phyloP scores from a whole-genome alignment of 2,113 vertebrate species.

The Ictidomys tridecemlineatus region DNA sequence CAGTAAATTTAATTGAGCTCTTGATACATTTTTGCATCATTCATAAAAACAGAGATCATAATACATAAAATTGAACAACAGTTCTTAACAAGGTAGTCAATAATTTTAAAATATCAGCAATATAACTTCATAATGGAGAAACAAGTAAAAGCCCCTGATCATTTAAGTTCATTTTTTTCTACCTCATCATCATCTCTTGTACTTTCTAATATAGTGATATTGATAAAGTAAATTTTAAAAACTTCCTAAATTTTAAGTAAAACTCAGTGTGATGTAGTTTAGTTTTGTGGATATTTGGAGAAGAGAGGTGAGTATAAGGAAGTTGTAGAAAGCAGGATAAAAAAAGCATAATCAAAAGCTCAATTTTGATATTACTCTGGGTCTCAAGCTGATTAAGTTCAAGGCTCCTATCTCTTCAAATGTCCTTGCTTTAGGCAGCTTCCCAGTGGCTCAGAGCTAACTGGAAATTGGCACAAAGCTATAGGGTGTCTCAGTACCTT shows the following conservation, averaged over 20 bases:
- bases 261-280: neutral
- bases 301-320: neutral
- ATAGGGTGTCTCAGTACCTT: neutral
- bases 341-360: constrained; percentile 1
- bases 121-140: constrained; percentile 27
- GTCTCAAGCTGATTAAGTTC: neutral
- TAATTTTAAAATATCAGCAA: constrained; percentile 23
- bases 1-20: constrained; percentile 41
- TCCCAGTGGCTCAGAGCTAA: neutral
- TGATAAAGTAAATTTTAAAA: constrained; percentile 39
- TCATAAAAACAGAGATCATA: constrained; percentile 55
- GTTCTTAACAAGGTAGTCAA: neutral
- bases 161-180: constrained; percentile 5
- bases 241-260: neutral
- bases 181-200: neutral
- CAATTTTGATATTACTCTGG: neutral
- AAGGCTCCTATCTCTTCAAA: neutral
- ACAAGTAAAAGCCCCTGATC: neutral
- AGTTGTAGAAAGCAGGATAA: neutral
- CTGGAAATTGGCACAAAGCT: neutral
- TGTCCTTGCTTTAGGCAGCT: neutral
- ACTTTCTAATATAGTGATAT: neutral
- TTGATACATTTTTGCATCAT: constrained; percentile 39
- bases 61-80: neutral
- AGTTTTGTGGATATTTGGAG: neutral